Evolutionary conservation across 2,888 invertebrate species (phyloP), one percentile per base, ranked within the genome.

Genomic region (Antheraea yamamai): DNA sequence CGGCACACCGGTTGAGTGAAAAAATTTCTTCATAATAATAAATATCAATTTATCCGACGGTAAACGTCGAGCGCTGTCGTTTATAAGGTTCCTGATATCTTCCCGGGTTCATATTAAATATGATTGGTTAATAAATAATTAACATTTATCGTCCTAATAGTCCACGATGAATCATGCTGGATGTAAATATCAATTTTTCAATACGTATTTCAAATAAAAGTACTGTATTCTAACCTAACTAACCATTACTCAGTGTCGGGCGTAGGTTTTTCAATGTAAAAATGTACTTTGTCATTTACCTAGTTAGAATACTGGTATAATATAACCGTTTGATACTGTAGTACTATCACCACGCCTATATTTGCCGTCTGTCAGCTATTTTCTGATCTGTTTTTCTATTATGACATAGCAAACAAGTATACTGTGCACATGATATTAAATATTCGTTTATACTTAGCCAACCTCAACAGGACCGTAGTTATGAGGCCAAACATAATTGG

Each of bases 41-140:
- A 88, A 89, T 87, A 88, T 81, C 87, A 85, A 87, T 88, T 88
- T 86, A 81, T 81, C 77, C 79, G 77, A 78, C 82, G 82, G 79
- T 84, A 83, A 87, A 82, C 66, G 73, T 52, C 52, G 20, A 6
- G 64, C 39, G 73, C 77, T 77, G 78, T 76, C 76, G 81, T 78
- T 79, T 76, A 78, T 80, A 79, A 79, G 79, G 78, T 75, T 79
- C 80, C 78, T 78, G 73, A 78, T 79, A 82, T 83, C 81, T 81
- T 80, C 76, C 78, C 75, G 68, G 66, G 75, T 81, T 78, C 79
- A 82, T 82, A 81, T 81, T 80, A 78, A 82, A 82, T 81, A 83
- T 82, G 83, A 82, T 82, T 81, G 82, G 77, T 35, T 23, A 12
- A 73, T 73, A 72, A 18, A 75, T 51, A 75, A 73, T 75, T 75